Percentiles rank a stretch among this genome's conserved stretches.
These are phyloP conservation scores for Muscicapa comitata DNA, from an alignment of 2,797 vertebrate genomes.

Conservation along the genomic window DNA sequence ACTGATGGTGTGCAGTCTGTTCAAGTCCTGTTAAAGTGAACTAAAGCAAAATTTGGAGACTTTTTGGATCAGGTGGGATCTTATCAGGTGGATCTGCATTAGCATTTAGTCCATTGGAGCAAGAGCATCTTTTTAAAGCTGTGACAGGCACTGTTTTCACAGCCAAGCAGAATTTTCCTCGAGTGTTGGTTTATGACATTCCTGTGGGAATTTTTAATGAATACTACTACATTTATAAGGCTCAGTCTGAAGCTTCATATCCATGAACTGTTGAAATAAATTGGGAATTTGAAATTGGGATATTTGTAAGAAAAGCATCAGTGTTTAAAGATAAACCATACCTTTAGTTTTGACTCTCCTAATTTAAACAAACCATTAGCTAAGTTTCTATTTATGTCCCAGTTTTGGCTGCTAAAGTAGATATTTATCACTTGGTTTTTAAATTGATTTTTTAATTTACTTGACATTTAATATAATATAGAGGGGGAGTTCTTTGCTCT, in stretches of 20 bases:
- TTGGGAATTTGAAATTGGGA: background rate
- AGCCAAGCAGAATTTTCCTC: background rate
- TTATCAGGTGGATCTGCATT: background rate
- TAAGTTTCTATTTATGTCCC: background rate
- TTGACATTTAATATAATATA: background rate
- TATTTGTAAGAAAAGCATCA: background rate
- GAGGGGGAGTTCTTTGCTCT: fast-evolving
- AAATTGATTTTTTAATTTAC: background rate
- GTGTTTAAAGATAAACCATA: background rate
- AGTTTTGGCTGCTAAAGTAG: background rate
- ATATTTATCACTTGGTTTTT: background rate
- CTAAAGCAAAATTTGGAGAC: background rate
- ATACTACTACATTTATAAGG: background rate
- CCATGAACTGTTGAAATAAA: background rate
- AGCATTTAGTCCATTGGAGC: fast-evolving
- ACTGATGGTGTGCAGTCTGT: background rate
- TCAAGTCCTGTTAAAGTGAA: background rate
- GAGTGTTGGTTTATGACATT: background rate
- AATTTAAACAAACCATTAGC: background rate
- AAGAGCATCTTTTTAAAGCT: background rate
- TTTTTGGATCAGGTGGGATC: background rate
- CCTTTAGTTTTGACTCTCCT: background rate
- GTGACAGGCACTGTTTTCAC: background rate
- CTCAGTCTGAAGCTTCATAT: background rate
- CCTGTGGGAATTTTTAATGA: background rate